These are phyloP conservation scores for Drosophila multiciliata DNA, from an alignment of 2,888 invertebrate genomes.

Conservation along the genomic window DNA sequence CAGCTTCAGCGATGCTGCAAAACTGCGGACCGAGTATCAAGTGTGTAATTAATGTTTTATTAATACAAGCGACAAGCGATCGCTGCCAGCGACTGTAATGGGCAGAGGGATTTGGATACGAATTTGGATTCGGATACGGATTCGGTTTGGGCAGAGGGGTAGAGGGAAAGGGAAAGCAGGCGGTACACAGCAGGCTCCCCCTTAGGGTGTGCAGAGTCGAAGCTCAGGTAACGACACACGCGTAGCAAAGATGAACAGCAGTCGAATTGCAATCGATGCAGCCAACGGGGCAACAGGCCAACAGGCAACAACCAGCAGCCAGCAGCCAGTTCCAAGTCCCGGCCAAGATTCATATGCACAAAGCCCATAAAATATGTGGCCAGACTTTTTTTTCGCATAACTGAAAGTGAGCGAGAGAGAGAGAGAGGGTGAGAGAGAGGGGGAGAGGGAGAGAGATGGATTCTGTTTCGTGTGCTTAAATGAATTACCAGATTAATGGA, in stretches of 20 bases:
- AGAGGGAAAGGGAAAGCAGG: neutral
- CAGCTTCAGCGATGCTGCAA: conserved; percentile 7
- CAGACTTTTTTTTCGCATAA: conserved; percentile 50
- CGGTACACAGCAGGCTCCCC: conserved; percentile 32
- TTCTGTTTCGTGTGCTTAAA: conserved; percentile 80
- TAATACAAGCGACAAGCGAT: conserved; percentile 84
- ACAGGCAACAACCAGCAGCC: neutral
- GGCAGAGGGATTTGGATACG: conserved; percentile 31
- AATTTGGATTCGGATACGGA: conserved; percentile 26
- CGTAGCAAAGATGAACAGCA: conserved; percentile 82
- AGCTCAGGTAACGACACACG: conserved; percentile 61
- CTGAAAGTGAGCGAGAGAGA: neutral
- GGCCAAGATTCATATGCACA: conserved; percentile 75
- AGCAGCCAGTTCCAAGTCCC: conserved; percentile 35
- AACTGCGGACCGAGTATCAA: conserved; percentile 64
- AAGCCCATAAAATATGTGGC: conserved; percentile 78
- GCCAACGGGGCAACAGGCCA: conserved; percentile 14
- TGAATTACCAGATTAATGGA: conserved; percentile 85
- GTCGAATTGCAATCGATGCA: conserved; percentile 84
- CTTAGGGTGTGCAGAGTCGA: conserved; percentile 19
- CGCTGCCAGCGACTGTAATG: conserved; percentile 62
- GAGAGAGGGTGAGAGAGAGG: neutral
- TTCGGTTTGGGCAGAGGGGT: neutral
- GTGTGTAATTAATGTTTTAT: conserved; percentile 85
- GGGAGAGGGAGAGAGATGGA: conserved; percentile 38